These are phyloP conservation scores for Hippoglossus hippoglossus DNA, from an alignment of 2,797 vertebrate genomes.

Conservation along the genomic window DNA sequence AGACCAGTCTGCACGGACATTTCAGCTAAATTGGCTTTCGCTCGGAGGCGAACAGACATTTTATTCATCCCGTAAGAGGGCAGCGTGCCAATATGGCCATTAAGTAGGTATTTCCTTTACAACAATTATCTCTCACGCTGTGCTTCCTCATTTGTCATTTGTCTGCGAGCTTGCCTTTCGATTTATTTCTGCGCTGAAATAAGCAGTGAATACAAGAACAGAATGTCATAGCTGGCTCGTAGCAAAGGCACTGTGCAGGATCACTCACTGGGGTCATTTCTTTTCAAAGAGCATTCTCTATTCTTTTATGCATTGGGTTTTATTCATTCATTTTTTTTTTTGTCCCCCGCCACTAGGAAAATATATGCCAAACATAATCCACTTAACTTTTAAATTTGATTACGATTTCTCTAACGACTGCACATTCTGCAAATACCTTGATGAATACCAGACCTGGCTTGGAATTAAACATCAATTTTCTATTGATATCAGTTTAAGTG, in stretches of 20 bases:
- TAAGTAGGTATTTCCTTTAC: conserved; percentile 65
- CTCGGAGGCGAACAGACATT: conserved; percentile 41
- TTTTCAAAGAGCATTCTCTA: conserved; percentile 24
- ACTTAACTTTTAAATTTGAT: conserved; percentile 35
- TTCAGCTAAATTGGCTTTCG: conserved; percentile 56
- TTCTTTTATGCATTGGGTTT: conserved; percentile 25
- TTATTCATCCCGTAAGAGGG: conserved; percentile 59
- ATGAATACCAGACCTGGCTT: conserved; percentile 23
- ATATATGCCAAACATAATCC: conserved; percentile 26
- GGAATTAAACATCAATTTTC: conserved; percentile 33
- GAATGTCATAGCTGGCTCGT: conserved; percentile 30
- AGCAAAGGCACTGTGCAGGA: conserved; percentile 7
- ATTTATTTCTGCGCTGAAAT: conserved; percentile 52
- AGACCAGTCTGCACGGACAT: conserved; percentile 40
- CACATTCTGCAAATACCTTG: conserved; percentile 19
- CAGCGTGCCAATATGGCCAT: conserved; percentile 62
- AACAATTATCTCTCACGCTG: conserved; percentile 65
- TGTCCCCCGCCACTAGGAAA: conserved; percentile 31
- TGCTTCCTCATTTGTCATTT: conserved; percentile 64
- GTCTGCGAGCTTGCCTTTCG: conserved; percentile 31
- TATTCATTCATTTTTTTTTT: conserved; percentile 38
- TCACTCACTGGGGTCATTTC: conserved; percentile 22
- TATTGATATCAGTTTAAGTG: conserved; percentile 10
- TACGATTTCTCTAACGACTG: conserved; percentile 42
- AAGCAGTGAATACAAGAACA: conserved; percentile 37